Base-by-base conservation (phyloP, 2,888 invertebrate genomes). In the Caenorhabditis virilis region DNA sequence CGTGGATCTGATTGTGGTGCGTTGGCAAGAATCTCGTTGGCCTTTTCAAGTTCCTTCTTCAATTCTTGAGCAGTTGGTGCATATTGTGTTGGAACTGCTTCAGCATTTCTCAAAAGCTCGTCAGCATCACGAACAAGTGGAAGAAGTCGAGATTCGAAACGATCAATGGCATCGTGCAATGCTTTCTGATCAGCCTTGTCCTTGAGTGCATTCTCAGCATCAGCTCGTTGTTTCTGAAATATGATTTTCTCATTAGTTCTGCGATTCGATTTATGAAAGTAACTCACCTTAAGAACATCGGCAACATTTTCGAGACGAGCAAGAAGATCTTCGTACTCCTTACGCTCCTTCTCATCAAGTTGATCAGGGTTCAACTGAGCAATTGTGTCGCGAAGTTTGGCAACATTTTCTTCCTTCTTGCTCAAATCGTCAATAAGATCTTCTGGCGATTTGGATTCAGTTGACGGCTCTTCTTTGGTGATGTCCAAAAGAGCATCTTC, bases 81-180 rank as follows among this genome's bases (percentile, higher is more conserved):
- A 41, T 68, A 71, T 22, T 59, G 46, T 18, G 54, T 56, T 25
- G 71, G 71, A 35, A 68, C 53, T n/a, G 65, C 71, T 51, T 71
- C 68, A 39, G 68, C 54, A 43, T 71, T 57, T 33, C 46, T 26
- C 11, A 69, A 47, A 22, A 72, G 64, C 26, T 53, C 47, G 33
- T 58, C 51, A 13, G 63, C 66, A 33, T 69, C 60, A 27, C 48
- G 54, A 33, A 72, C 62, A 35, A 72, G 59, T 36, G 55, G 50
- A 11, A 60, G 61, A 20, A 72, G 61, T 9, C 61, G 55, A 26
- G 58, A 53, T 26, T 54, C 49, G 18, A 63, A 42, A 26, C 58
- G 64, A 23, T 55, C 50, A 27, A 62, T 45, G 9, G 69, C 54
- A 16, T 76, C 70, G 27, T 55, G 60, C 7, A 72, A 41, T 22